These are phyloP conservation scores for Pteria penguin DNA, from an alignment of 2,888 invertebrate species.

Conservation along the genomic window DNA sequence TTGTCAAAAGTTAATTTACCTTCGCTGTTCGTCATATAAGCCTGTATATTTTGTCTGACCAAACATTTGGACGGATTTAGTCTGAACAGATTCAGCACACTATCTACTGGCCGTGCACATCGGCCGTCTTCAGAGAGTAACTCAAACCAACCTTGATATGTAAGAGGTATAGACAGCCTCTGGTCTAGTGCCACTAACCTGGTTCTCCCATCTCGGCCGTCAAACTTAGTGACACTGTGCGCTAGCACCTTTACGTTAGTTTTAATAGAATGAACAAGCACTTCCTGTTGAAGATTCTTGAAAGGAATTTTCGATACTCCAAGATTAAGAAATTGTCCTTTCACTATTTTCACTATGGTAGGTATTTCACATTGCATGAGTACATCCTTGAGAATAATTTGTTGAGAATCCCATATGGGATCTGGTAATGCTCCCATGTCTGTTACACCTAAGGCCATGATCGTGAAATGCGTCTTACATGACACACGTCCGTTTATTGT, in stretches of 20 bases:
- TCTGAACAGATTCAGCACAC: slow-evolving; percentile 89
- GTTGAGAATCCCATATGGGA: slow-evolving; percentile 53
- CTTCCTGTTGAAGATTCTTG: slow-evolving; percentile 86
- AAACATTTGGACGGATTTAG: slow-evolving; percentile 83
- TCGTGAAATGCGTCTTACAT: slow-evolving; percentile 3
- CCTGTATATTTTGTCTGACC: slow-evolving; percentile 84
- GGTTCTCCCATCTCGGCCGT: slow-evolving; percentile 53
- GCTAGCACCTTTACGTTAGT: slow-evolving; percentile 88
- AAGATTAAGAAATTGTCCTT: slow-evolving; percentile 94
- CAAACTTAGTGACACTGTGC: slow-evolving; percentile 64
- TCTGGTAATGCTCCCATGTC: slow-evolving; percentile 47
- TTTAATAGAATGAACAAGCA: slow-evolving; percentile 87
- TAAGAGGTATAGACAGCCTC: slow-evolving; percentile 92
- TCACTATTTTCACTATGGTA: slow-evolving; percentile 93
- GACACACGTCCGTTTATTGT: neutral
- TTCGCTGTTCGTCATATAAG: slow-evolving; percentile 68
- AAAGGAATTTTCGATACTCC: slow-evolving; percentile 89
- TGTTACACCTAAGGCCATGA: slow-evolving; percentile 36
- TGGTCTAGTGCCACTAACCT: slow-evolving; percentile 68
- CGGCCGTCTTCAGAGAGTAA: slow-evolving; percentile 95
- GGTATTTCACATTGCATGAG: slow-evolving; percentile 88
- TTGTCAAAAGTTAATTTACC: slow-evolving; percentile 71
- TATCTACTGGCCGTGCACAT: slow-evolving; percentile 93
- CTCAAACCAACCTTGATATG: slow-evolving; percentile 95
- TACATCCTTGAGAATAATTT: slow-evolving; percentile 78